Base-by-base conservation (phyloP, 2,888 invertebrate species). In the Saturnia japonica region DNA sequence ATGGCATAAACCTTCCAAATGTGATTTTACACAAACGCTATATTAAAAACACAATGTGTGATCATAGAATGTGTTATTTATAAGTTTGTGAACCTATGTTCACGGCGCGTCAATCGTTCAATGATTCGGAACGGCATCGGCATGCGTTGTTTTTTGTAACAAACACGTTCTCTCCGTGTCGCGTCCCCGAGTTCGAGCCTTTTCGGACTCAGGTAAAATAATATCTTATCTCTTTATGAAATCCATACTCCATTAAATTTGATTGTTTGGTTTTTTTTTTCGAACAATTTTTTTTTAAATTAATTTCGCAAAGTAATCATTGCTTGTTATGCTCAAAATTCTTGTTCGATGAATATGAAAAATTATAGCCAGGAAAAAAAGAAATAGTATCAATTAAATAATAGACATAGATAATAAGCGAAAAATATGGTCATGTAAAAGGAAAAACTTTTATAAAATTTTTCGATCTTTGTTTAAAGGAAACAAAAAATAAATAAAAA, bases 51-150 rank as follows among this genome's bases (percentile, higher is more conserved):
- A 12, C 12, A 3, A 16, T 1, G 3, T 16, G 14, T 1, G 4
- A 47, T 16, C 16, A 47, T 16, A 34, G 34, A 8, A n/a, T 51
- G 6, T 40, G 16, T 19, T 45, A 19, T 43, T 42, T 28, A 57
- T 0, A 73, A 72, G 64, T 72, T 75, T 73, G 70, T 47, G n/a
- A 72, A 73, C 78, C 76, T 72, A 80, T 86, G 83, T 75, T 73
- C 68, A 74, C 70, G 82, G 19, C 69, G 74, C 74, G 80, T 82
- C 85, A 84, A 87, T 87, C 84, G 86, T 77, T 84, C 88, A 87
- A 84, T 87, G 87, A 87, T 80, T 84, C 83, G 86, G 88, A 87
- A 86, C 77, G 82, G 79, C 80, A 74, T 77, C 77, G 82, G 71
- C 71, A 71, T 68, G 45, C 34, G 51, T 68, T 40, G 67, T 19